Conservation (phyloP, 2,888 invertebrate species). For the Eupithecia subfuscata region DNA sequence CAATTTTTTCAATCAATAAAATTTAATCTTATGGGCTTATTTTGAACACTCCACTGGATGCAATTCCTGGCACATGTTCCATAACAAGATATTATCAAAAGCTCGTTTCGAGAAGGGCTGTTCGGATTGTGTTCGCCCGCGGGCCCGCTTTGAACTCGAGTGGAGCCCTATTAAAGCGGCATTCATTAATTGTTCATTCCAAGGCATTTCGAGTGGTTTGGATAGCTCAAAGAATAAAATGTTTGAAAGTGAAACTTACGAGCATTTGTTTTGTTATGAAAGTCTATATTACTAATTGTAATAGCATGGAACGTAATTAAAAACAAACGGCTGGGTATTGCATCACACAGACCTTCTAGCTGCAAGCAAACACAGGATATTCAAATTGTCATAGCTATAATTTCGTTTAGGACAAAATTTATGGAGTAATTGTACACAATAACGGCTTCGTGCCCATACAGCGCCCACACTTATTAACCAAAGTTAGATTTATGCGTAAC, state of each 20-base stretch:
- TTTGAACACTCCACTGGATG: conserved; percentile 20
- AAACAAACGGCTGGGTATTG: not conserved
- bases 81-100: conserved; percentile 40
- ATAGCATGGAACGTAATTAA: not conserved
- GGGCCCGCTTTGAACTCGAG: conserved; percentile 65
- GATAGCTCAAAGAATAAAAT: conserved; percentile 44
- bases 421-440: conserved; percentile 57
- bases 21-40: conserved; percentile 13
- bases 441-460: conserved; percentile 71
- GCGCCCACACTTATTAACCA: conserved; percentile 80
- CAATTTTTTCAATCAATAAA: conserved; percentile 12
- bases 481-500: conserved; percentile 78
- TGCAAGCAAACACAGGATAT: conserved; percentile 19
- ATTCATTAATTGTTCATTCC: conserved; percentile 64
- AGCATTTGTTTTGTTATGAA: not conserved
- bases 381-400: conserved; percentile 34
- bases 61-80: conserved; percentile 40
- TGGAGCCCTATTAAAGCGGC: conserved; percentile 60
- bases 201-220: conserved; percentile 56
- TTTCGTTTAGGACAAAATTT: conserved; percentile 54
- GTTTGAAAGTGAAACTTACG: conserved; percentile 47
- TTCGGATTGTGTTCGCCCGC: conserved; percentile 57
- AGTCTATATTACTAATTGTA: not conserved
- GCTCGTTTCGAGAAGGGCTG: conserved; percentile 48
- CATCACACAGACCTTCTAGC: not conserved